Evolutionary conservation across 2,797 vertebrate genomes (phyloP), one percentile per base, ranked within the genome.

Genomic region (Pyrocephalus nanus): DNA sequence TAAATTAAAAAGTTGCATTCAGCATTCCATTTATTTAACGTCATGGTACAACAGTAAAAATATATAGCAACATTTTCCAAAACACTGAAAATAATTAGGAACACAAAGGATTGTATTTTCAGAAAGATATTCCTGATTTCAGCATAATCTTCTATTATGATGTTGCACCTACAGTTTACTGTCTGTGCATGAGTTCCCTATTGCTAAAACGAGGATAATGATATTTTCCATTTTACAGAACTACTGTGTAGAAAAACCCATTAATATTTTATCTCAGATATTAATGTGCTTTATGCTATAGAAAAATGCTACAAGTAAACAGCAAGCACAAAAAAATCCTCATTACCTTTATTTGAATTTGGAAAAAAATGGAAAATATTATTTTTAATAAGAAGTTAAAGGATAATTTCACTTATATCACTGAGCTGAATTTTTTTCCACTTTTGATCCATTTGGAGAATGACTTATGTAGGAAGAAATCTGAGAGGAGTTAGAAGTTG

Each of bases 401-500:
- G n/a, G 92, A 97, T 85, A 62, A 30, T 84, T 83, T 82, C 51
- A 6, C 17, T 75, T 86, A 69, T 61, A 94, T 54, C 48, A 90
- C n/a, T 75, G 23, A 94, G 66, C 78, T 96, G 92, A 71, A 32
- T 87, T 96, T 96, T 96, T 89, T 97, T 94, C 92, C 29, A 91
- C 16, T 96, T 95, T 92, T 96, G 43, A 94, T 96, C 50, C 48
- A 34, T 94, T 93, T 94, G 66, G 80, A 82, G 92, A 96, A 74
- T 93, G 79, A 55, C 92, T 96, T 97, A 77, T 82, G 89, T 96
- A 96, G 92, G 93, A 96, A 96, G 88, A 90, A 94, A 95, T 95
- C 93, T 88, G 71, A 88, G 90, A 96, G 96, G 95, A 96, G 95
- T 96, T 96, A 96, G 96, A 89, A 89, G 88, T 97, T 97, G 94